Conservation (phyloP, 2,113 vertebrate genomes). For the Serinus canaria region DNA sequence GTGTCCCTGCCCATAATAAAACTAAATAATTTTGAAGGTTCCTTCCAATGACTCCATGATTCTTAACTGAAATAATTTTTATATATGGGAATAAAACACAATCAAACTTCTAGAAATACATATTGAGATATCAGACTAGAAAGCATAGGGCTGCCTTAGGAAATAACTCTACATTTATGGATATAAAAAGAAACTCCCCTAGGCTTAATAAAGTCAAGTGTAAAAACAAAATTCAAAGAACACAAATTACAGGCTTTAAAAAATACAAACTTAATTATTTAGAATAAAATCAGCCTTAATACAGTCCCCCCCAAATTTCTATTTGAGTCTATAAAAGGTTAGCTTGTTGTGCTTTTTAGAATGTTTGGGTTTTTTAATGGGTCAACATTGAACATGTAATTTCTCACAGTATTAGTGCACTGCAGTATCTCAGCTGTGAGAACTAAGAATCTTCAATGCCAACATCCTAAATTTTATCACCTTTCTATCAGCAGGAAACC, state of each 20-base stretch:
- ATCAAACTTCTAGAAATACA: not conserved
- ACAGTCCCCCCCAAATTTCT: not conserved
- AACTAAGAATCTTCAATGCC: not conserved
- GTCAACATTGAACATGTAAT: not conserved
- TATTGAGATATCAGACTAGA: not conserved
- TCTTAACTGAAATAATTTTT: not conserved
- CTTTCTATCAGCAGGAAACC: conserved; percentile 2
- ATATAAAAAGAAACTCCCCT: not conserved
- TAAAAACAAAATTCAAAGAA: not conserved
- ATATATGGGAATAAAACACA: not conserved
- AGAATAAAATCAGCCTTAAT: not conserved
- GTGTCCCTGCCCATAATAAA: not conserved
- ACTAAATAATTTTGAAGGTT: not conserved
- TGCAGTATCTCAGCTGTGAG: not conserved
- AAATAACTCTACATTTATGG: not conserved
- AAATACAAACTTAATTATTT: not conserved
- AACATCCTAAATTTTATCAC: not conserved
- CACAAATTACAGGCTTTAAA: not conserved
- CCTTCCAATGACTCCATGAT: not conserved
- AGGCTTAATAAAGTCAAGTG: not conserved
- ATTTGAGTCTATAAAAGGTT: not conserved
- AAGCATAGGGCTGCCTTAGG: not conserved
- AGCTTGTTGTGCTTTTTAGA: not conserved
- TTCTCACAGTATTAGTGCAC: not conserved
- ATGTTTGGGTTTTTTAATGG: not conserved